Evolutionary conservation across 2,888 invertebrate species (phyloP).

Genomic region (Corbicula japonica): DNA sequence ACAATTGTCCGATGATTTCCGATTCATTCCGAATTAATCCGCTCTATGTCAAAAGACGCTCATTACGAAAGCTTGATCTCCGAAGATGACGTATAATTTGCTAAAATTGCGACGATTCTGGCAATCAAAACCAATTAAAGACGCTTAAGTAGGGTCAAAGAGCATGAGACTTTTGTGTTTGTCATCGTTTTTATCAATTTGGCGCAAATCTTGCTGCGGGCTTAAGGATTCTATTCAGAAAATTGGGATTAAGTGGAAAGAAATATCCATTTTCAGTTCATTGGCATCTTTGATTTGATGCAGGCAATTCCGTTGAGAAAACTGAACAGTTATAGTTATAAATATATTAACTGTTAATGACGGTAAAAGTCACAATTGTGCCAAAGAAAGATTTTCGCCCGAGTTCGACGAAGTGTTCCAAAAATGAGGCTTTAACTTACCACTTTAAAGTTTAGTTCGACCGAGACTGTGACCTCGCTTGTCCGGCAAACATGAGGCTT

Average conservation of each 20-base stretch:
- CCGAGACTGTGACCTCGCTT: too few relatives aligned
- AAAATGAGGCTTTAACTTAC: too few relatives aligned
- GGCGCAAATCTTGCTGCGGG: slow-evolving; percentile 1
- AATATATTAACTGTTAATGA: too few relatives aligned
- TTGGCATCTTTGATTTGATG: too few relatives aligned
- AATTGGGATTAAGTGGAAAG: slow-evolving; percentile 4
- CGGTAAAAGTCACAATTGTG: too few relatives aligned
- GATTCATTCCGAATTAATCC: slow-evolving; percentile 48
- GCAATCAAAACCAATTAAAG: slow-evolving; percentile 55
- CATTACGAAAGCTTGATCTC: slow-evolving; percentile 41
- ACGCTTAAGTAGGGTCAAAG: slow-evolving; percentile 35
- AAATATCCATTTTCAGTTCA: too few relatives aligned
- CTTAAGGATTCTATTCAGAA: background rate
- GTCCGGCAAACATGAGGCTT: too few relatives aligned
- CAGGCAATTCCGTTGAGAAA: too few relatives aligned
- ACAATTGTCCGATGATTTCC: slow-evolving; percentile 53
- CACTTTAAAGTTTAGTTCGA: too few relatives aligned
- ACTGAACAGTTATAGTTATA: too few relatives aligned
- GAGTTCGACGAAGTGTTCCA: background rate
- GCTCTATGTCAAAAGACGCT: slow-evolving; percentile 44
- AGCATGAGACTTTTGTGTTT: slow-evolving; percentile 16
- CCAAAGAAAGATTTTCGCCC: background rate
- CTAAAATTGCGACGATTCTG: slow-evolving; percentile 54
- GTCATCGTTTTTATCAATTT: slow-evolving; percentile 33
- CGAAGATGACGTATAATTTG: slow-evolving; percentile 56